Conservation (phyloP, 1,140 invertebrate species). For the Lordiphosa clarofinis region DNA sequence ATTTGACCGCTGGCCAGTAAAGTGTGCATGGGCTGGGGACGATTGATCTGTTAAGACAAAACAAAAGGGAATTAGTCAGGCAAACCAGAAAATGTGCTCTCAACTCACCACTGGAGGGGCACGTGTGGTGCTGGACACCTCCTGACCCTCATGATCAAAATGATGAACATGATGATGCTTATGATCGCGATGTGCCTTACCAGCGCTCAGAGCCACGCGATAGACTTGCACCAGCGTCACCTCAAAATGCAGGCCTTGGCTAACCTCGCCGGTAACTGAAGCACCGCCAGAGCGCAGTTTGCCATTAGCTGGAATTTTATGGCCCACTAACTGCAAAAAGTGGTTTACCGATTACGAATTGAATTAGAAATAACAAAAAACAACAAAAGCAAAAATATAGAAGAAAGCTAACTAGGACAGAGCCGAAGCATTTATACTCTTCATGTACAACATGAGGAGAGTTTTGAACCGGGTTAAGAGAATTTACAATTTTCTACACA, state of each 20-base stretch:
- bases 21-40: conserved; percentile 82
- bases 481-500: too few relatives aligned
- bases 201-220: conserved; percentile 87
- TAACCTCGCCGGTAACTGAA: conserved; percentile 84
- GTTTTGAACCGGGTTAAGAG: too few relatives aligned
- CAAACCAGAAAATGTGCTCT: too few relatives aligned
- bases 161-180: conserved; percentile 91
- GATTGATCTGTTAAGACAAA: conserved; percentile 66
- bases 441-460: too few relatives aligned
- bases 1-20: conserved; percentile 86
- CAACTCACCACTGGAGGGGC: conserved; percentile 80
- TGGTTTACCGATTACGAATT: not conserved
- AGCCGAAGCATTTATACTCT: too few relatives aligned
- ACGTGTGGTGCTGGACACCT: conserved; percentile 81
- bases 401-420: too few relatives aligned
- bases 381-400: too few relatives aligned
- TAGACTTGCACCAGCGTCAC: conserved; percentile 89
- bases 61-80: too few relatives aligned
- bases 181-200: conserved; percentile 90
- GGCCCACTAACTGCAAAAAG: conserved; percentile 85
- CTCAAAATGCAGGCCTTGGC: conserved; percentile 87
- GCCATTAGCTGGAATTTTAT: conserved; percentile 88
- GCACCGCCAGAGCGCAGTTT: conserved; percentile 84
- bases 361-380: too few relatives aligned
- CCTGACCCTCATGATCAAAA: conserved; percentile 86